Evolutionary conservation across 92 coral and sea anemone species (phyloP), one percentile per base, ranked within the genome.

Genomic region (Zoanthus sansibaricus): DNA sequence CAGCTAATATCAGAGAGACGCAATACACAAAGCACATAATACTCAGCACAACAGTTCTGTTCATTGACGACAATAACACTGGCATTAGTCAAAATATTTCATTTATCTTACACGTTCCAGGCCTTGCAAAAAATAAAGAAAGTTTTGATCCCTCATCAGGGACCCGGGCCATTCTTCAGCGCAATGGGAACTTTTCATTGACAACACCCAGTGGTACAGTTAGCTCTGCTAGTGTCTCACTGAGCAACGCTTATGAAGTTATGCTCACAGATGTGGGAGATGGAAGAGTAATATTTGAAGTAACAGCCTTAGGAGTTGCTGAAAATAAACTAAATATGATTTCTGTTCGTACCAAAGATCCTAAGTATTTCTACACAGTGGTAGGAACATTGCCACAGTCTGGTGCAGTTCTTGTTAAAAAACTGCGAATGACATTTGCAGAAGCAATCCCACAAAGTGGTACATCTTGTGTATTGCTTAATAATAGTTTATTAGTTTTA

Each of bases 381-480:
- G 15, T 79, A 17, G 84, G 84, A 13, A 79, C 59, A 47, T 3
- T 47, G 58, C 84, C 20, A 64, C 84, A 79, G 84, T 18, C 59
- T 8, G 84, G 74, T 5, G 33, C 74, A 62, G 84, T 79, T 46
- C 74, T 79, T 79, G 74, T 79, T 12, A 79, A 79, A 21, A 64
- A 79, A 9, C 21, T 79, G 59, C 58, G 64, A 42, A 45, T 79
- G 84, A 64, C 73, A 33, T 62, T 9, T 79, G 73, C 64, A 10
- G 84, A 79, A 64, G 72, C 59, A 0, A 20, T 64, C 45, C 73
- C 84, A 18, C 21, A 25, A 30, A 48, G 61, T 79, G 44, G 32
- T 49, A 49, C 55, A 79, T 72, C 73, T 46, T 64, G 74, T 18
- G 45, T 31, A 59, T 69, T 62, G 16, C 8, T 10, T 6, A n/a